A percentile compares a stretch with the other conserved stretches of the same genome.
Evolutionary conservation across 2,888 invertebrate species (phyloP).

Genomic region (Nasonovia ribisnigri): DNA sequence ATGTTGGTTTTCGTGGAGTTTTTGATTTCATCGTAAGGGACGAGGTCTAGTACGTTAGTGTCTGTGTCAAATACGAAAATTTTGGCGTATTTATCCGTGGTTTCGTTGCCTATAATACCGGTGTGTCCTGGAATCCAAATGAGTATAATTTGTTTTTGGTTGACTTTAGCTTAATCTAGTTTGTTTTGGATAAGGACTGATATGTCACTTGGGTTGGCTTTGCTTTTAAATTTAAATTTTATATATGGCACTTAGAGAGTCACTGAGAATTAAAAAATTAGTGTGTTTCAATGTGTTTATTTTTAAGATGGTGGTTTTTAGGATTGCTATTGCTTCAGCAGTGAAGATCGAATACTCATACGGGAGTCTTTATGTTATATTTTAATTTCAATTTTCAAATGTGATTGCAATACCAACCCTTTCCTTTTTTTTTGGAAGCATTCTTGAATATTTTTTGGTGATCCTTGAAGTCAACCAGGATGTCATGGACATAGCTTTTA

Average conservation of each 20-base stretch:
- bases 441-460: background rate
- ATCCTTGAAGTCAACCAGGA: background rate
- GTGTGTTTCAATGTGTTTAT: too few relatives aligned
- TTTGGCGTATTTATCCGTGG: too few relatives aligned
- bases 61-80: background rate
- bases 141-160: background rate
- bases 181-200: background rate
- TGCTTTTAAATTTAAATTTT: background rate
- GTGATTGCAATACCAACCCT: background rate
- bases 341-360: too few relatives aligned
- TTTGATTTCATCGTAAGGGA: background rate
- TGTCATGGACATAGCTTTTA: background rate
- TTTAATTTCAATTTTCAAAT: too few relatives aligned
- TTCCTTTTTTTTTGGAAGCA: background rate
- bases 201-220: background rate
- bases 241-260: background rate
- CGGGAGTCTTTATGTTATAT: too few relatives aligned
- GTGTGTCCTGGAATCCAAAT: too few relatives aligned
- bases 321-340: too few relatives aligned
- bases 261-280: background rate
- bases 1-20: background rate
- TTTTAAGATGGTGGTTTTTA: too few relatives aligned
- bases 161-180: background rate
- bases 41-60: background rate
- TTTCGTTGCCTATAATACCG: too few relatives aligned